Base-by-base conservation (phyloP, 2,113 vertebrate genomes). In the Ptychochromis oligacanthus region DNA sequence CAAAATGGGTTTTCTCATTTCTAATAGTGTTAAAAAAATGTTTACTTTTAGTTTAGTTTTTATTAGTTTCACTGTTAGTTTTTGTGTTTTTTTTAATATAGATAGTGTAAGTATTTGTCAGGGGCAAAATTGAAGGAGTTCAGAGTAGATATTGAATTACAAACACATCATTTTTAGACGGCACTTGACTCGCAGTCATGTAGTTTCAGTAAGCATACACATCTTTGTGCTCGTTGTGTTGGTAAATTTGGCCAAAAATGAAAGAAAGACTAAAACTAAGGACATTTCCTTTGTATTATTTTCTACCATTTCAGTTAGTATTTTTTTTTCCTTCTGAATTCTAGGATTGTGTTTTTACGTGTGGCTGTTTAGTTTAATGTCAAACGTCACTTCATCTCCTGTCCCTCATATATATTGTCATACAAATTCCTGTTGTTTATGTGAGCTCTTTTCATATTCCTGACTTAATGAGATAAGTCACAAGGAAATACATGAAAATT, bases 241-340 rank as follows among this genome's bases (percentile, higher is more conserved):
- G 40, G 40, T 1, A 2, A 38, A 38, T 9, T 38, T 9, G 34
- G 38, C 34, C 34, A 38, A 8, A 2, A 31, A 7, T 36, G 20
- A 11, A 0, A 1, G 4, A 58, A 18, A 2, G 40, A 4, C 10
- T 36, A 36, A 43, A 43, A 14, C 60, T 22, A 62, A 64, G 0
- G 3, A 64, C 61, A 64, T 64, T 64, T 38, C 36, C 6, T 38
- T 8, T 38, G 34, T 40, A 14, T 64, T 64, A 64, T 22, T 64
- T 64, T 64, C 20, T 22, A 64, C 7, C 0, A 13, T 22, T 64
- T 64, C 36, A 3, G 20, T 64, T 36, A 15, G 20, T 64, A 34
- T 40, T 40, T 64, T 22, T 64, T 40, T 22, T 64, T 64, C 40
- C 12, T 12, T 40, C 28, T 31, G 4, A 31, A 64, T 11, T 64